A percentile compares a stretch with the other conserved stretches of the same genome.
These are phyloP conservation scores for Pilophorus perplexus DNA, from an alignment of 2,888 invertebrate species.

Conservation along the genomic window DNA sequence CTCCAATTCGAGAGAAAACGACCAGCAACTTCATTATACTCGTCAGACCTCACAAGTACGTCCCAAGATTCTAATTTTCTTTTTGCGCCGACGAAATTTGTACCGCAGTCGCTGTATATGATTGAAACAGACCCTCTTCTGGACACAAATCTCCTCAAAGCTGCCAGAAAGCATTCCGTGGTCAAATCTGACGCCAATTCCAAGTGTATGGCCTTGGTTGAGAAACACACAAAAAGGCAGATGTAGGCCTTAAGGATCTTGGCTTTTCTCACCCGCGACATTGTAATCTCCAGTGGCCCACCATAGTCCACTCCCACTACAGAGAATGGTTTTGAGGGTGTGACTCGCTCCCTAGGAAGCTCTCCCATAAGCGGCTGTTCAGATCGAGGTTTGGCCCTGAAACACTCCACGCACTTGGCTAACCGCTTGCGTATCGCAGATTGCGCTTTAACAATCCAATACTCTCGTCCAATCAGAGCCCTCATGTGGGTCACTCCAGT, in stretches of 20 bases:
- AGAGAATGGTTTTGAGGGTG: constrained; percentile 18
- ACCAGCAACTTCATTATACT: neutral
- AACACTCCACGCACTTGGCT: constrained; percentile 30
- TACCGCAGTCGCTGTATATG: constrained; percentile 42
- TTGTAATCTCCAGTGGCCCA: constrained; percentile 40
- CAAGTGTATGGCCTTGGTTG: constrained; percentile 47
- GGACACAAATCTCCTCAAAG: constrained; percentile 45
- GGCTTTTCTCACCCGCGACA: constrained; percentile 22
- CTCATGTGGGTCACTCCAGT: constrained; percentile 35
- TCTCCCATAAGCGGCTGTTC: constrained; percentile 43
- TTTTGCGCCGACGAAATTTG: no score
- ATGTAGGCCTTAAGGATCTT: constrained; percentile 44
- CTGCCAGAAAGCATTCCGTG: constrained; percentile 46
- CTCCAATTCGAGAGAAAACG: neutral
- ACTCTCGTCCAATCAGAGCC: constrained; percentile 22
- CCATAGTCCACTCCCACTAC: no score
- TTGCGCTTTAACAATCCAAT: constrained; percentile 38
- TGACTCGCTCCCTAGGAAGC: constrained; percentile 35
- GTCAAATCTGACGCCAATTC: constrained; percentile 45
- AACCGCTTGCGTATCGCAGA: constrained; percentile 15
- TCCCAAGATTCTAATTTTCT: neutral
- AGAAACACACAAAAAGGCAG: constrained; percentile 48
- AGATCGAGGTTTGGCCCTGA: constrained; percentile 14
- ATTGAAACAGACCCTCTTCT: constrained; percentile 46
- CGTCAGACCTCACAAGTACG: neutral